Evolutionary conservation across 2,888 invertebrate species (phyloP), one percentile per base, ranked within the genome.

Genomic region (Cordilura impudica): DNA sequence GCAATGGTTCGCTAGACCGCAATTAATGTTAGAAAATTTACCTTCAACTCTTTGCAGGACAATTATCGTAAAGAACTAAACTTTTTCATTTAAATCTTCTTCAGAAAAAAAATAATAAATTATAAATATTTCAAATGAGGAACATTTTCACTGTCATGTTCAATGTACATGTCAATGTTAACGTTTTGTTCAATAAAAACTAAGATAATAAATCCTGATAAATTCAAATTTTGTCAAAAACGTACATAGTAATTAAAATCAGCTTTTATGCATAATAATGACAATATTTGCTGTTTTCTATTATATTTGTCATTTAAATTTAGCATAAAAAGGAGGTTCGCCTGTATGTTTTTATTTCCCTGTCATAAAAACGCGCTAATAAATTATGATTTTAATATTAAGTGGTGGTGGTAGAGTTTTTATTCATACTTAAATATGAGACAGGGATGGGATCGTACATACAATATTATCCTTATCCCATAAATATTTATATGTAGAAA

Each of bases 371-470:
- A 56, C 47, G 54, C 21, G 39, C 45, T 65, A 14, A 18, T 56
- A 78, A 78, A 72, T 78, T 78, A 78, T 72, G 67, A 43, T 67
- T 72, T 72, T 69, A 67, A 72, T 72, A 72, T 72, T 45, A 65
- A 77, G 56, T 69, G 66, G 51, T 67, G 60, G 26, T 49, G 10
- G 12, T 49, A 63, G 47, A 10, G 4, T 18, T 16, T 54, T 18
- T 31, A 26, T 8, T 6, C 10, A 29, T 29, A 29, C 31, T 21
- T 35, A 39, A 39, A 12, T 26, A 58, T 47, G 14, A 12, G 45
- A 53, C 35, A 60, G 45, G 4, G 21, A 35, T 58, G 51, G 26
- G 19, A 16, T 14, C 19, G 29, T 39, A 53, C 16, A 43, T 39
- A 53, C 16, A 47, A 4, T 43, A 45, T 45, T 73, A 66, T 77